A percentile compares a stretch with the other conserved stretches of the same genome.
These are phyloP conservation scores for Microdon myrmicae DNA, from an alignment of 2,888 invertebrate genomes.

Conservation along the genomic window DNA sequence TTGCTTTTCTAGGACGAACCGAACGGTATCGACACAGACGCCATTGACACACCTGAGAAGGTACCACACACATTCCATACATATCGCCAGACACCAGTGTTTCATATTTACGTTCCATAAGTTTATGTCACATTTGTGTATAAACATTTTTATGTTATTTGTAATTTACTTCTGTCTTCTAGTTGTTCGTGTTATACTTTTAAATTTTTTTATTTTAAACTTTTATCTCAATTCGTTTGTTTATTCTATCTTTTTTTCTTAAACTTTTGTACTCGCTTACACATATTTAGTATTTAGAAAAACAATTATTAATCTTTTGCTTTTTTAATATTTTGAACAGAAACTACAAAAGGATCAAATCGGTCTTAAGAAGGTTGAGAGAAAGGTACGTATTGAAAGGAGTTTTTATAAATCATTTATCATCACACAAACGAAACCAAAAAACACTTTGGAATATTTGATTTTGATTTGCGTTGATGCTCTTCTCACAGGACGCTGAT, in stretches of 20 bases:
- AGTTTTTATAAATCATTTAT: background rate
- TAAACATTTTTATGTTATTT: background rate
- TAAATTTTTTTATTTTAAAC: slow-evolving; percentile 7
- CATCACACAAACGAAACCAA: background rate
- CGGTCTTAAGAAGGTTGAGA: slow-evolving; percentile 58
- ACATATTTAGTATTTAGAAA: too few relatives aligned
- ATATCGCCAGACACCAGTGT: too few relatives aligned
- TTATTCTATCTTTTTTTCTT: slow-evolving; percentile 12
- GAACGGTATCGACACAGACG: slow-evolving; percentile 23
- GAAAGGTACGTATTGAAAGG: slow-evolving; percentile 57
- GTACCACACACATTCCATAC: slow-evolving; percentile 13
- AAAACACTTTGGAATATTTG: slow-evolving; percentile 2
- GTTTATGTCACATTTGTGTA: too few relatives aligned
- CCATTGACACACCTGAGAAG: slow-evolving; percentile 14
- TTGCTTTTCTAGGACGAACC: slow-evolving; percentile 10
- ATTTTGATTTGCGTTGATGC: too few relatives aligned
- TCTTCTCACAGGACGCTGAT: slow-evolving; percentile 22
- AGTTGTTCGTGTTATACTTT: background rate
- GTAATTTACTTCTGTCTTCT: background rate
- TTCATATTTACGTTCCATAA: background rate
- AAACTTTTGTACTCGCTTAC: too few relatives aligned
- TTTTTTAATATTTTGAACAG: too few relatives aligned
- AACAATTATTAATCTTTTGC: background rate
- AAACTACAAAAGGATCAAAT: slow-evolving; percentile 57
- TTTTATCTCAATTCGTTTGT: background rate